phyloP scores from a whole-genome alignment of 2,113 vertebrate genomes.

The Sander lucioperca region DNA sequence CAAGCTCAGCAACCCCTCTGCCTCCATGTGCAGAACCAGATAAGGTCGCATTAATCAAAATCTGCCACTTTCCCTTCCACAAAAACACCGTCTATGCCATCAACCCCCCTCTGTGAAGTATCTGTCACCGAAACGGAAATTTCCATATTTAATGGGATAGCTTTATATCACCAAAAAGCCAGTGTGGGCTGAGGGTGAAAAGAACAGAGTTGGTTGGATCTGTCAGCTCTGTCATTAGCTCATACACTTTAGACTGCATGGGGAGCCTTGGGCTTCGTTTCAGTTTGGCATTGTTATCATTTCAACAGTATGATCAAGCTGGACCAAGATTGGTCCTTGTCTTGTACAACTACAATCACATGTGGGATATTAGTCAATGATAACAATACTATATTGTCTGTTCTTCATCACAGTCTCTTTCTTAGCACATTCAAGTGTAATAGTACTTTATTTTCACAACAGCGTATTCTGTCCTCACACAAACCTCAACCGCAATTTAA shows the following conservation, averaged over 20 bases:
- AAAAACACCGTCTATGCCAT: slow-evolving; percentile 75
- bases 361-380: not conserved
- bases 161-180: slow-evolving; percentile 90
- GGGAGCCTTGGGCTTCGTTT: slow-evolving; percentile 52
- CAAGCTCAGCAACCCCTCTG: slow-evolving; percentile 80
- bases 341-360: not conserved
- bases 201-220: slow-evolving; percentile 62
- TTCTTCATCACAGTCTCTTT: not conserved
- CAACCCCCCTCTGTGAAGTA: slow-evolving; percentile 82
- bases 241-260: slow-evolving; percentile 43
- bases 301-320: slow-evolving; percentile 28
- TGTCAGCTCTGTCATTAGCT: slow-evolving; percentile 72
- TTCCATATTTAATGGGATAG: slow-evolving; percentile 96
- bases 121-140: slow-evolving; percentile 93
- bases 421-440: slow-evolving; percentile 7
- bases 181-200: slow-evolving; percentile 72
- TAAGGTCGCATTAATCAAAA: slow-evolving; percentile 94
- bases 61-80: slow-evolving; percentile 83
- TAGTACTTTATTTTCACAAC: not conserved
- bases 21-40: slow-evolving; percentile 90
- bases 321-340: slow-evolving; percentile 28
- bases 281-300: slow-evolving; percentile 55
- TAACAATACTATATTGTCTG: not conserved
- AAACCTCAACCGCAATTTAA: slow-evolving; percentile 68
- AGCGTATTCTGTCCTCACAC: slow-evolving; percentile 17